Evolutionary conservation across 2,888 invertebrate genomes (phyloP), one percentile per base, ranked within the genome.

Genomic region (Sinohyriopsis cumingii): DNA sequence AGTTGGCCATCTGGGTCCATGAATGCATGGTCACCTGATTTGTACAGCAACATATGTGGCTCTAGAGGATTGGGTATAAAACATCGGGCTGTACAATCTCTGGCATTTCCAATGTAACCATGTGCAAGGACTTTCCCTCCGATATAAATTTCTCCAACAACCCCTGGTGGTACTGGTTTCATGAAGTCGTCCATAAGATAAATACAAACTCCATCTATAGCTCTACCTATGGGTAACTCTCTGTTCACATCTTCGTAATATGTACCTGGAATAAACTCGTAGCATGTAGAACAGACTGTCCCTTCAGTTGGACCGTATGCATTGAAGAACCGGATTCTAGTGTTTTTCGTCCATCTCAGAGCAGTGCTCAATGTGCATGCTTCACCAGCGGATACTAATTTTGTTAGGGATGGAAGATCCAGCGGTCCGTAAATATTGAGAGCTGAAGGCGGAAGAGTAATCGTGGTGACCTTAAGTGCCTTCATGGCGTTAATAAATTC

Each of bases 251-350:
- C 75, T 65, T 78, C 80, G n/a, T 78, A 67, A 1, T 73, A 59
- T 53, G 77, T 72, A 25, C 86, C 85, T 24, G 83, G 73, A 20
- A 91, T 86, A 65, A 96, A 91, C 0, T 94, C 91, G 81, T 94
- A 93, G 84, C 93, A 96, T 0, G 96, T 95, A 4, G 96, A 95
- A 87, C 96, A 96, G 0, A 95, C 96, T 94, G 96, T 96, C 0
- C 96, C 94, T 89, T 97, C 97, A 0, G 96, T 96, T 78, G 96
- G 95, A 0, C 97, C 97, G 84, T 96, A 96, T 86, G 96, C 96
- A 87, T 96, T 97, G 67, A 95, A 95, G 59, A 97, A 90, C 22
- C 92, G 91, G 75, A 94, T 93, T 28, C 71, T 63, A 18, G 65
- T 74, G 77, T 95, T 95, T 20, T 92, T 91, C 88, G 95, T 95